phyloP scores from a whole-genome alignment of 2,888 invertebrate species.

The Harpalus rubripes region DNA sequence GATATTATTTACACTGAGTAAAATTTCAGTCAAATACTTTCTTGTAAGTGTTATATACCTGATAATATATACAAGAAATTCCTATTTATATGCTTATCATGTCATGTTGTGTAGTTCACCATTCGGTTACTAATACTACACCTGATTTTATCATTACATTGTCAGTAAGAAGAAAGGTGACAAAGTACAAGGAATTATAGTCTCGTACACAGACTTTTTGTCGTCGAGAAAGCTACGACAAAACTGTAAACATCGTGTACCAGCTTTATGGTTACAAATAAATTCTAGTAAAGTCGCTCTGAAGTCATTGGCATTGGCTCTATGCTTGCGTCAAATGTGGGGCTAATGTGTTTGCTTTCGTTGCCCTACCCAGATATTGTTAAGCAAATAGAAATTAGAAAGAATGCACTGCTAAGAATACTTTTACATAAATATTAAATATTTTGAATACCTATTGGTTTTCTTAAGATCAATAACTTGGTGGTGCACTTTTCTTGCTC shows the following conservation, averaged over 20 bases:
- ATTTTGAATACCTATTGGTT: constrained; percentile 15
- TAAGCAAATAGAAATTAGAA: constrained; percentile 31
- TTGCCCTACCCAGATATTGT: constrained; percentile 56
- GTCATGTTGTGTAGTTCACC: neutral
- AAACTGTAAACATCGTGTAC: constrained; percentile 57
- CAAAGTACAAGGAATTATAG: constrained; percentile 43
- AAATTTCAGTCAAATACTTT: neutral
- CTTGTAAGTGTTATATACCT: neutral
- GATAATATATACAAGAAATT: neutral
- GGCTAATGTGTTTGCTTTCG: constrained; percentile 27
- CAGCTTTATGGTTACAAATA: constrained; percentile 53
- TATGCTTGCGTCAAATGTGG: constrained; percentile 21
- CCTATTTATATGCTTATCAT: neutral
- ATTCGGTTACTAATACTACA: constrained; percentile 14
- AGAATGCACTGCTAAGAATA: neutral
- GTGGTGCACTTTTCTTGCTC: neutral
- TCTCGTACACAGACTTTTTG: constrained; percentile 48
- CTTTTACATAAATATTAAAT: neutral
- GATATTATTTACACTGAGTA: neutral
- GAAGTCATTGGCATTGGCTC: constrained; percentile 28
- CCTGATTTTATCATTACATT: constrained; percentile 5
- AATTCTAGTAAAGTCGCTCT: constrained; percentile 49
- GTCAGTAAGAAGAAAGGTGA: constrained; percentile 1
- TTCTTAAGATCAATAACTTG: neutral
- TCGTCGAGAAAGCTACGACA: constrained; percentile 52